These are phyloP conservation scores for Lanistes nyassanus DNA, from an alignment of 1,140 invertebrate genomes.

Conservation along the genomic window DNA sequence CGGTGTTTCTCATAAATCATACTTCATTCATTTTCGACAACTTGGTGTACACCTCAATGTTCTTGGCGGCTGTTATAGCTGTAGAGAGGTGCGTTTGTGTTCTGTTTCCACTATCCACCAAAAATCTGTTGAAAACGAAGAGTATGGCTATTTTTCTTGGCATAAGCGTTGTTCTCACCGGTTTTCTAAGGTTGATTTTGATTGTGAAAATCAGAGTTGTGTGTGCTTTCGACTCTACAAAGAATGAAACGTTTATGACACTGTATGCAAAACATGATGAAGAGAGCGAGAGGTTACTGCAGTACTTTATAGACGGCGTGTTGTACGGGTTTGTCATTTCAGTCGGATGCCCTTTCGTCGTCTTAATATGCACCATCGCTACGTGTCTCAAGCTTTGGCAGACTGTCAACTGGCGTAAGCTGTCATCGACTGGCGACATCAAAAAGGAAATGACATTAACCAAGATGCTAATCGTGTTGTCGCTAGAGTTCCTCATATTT, in stretches of 20 bases:
- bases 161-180: background rate
- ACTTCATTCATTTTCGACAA: background rate
- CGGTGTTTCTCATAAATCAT: background rate
- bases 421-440: background rate
- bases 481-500: slow-evolving; percentile 5
- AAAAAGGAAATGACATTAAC: background rate
- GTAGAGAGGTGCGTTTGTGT: background rate
- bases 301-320: background rate
- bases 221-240: background rate
- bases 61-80: background rate
- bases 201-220: background rate
- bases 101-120: background rate
- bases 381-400: slow-evolving; percentile 1
- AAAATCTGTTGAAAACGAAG: background rate
- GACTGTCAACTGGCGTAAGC: background rate
- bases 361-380: background rate
- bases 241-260: background rate
- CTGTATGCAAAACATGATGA: background rate
- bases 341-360: slow-evolving; percentile 8
- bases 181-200: background rate
- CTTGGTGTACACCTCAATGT: background rate
- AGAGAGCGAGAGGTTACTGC: background rate
- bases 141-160: background rate
- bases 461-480: slow-evolving; percentile 8
- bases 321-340: slow-evolving; percentile 9